Conservation (phyloP, 2,888 invertebrate genomes). For the Drosophila algonquin region DNA sequence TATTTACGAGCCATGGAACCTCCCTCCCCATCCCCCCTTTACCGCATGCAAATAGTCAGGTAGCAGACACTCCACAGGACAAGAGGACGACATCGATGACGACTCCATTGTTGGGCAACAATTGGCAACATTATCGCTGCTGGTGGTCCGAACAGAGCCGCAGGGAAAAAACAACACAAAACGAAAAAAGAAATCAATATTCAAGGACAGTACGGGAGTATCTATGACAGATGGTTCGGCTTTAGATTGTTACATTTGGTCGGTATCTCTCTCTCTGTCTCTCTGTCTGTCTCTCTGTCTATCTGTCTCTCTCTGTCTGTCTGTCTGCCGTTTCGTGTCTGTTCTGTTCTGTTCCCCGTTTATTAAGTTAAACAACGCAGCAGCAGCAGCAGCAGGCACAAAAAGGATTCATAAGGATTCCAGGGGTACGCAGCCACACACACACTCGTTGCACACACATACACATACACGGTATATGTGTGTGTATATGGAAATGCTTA, state of each 20-base stretch:
- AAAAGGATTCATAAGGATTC: constrained; percentile 77
- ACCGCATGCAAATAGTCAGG: constrained; percentile 66
- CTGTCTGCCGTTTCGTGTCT: constrained; percentile 7
- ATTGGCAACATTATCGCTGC: constrained; percentile 52
- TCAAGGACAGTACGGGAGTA: constrained; percentile 60
- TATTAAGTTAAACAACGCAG: constrained; percentile 67
- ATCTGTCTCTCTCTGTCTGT: constrained; percentile 7
- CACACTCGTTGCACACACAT: constrained; percentile 14
- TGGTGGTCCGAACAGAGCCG: constrained; percentile 21
- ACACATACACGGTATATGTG: constrained; percentile 3
- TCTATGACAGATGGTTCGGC: constrained; percentile 74
- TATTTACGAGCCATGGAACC: constrained; percentile 62
- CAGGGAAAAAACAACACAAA: background rate
- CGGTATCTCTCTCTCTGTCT: background rate
- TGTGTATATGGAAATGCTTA: constrained; percentile 38
- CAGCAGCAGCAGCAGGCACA: constrained; percentile 39
- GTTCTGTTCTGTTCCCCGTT: constrained; percentile 38
- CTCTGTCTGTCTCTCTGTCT: constrained; percentile 11
- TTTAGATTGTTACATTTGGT: constrained; percentile 49
- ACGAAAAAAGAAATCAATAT: constrained; percentile 65
- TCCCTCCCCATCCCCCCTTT: background rate
- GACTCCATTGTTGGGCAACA: constrained; percentile 59
- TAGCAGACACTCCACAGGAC: constrained; percentile 29
- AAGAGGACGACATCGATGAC: constrained; percentile 31
- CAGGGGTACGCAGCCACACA: constrained; percentile 60